Evolutionary conservation across 2,113 vertebrate species (phyloP).

Genomic region (Pavo muticus): DNA sequence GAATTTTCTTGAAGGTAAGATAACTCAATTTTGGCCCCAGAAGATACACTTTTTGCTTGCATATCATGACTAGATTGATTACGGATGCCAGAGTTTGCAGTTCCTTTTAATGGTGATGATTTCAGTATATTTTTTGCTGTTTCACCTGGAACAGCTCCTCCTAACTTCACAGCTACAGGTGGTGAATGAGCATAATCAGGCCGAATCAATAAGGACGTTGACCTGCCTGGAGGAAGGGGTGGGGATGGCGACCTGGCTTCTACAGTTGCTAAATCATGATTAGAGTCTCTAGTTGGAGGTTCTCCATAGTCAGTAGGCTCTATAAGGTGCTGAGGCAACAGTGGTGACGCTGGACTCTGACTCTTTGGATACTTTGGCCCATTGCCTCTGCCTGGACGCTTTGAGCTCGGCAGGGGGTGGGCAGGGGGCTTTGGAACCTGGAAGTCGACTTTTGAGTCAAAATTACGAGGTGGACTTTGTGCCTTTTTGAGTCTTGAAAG

Average conservation of each 20-base stretch:
- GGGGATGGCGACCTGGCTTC: slow-evolving; percentile 80
- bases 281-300: slow-evolving; percentile 82
- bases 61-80: slow-evolving; percentile 77
- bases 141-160: slow-evolving; percentile 60
- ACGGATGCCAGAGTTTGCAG: slow-evolving; percentile 60
- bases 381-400: slow-evolving; percentile 58
- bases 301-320: slow-evolving; percentile 75
- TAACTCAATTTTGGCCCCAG: slow-evolving; percentile 75
- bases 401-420: slow-evolving; percentile 58
- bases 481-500: slow-evolving; percentile 81
- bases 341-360: slow-evolving; percentile 71
- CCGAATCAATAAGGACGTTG: slow-evolving; percentile 84
- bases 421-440: slow-evolving; percentile 68
- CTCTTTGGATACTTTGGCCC: slow-evolving; percentile 70
- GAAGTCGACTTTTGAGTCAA: slow-evolving; percentile 70
- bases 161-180: slow-evolving; percentile 73
- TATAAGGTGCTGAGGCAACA: slow-evolving; percentile 71
- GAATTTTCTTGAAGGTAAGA: slow-evolving; percentile 57
- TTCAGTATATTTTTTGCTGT: slow-evolving; percentile 43
- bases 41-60: slow-evolving; percentile 75
- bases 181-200: slow-evolving; percentile 79
- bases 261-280: slow-evolving; percentile 74
- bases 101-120: slow-evolving; percentile 58
- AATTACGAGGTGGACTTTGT: slow-evolving; percentile 66
- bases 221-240: slow-evolving; percentile 86